These are phyloP conservation scores for Hyperoplus lanceolatus DNA, from an alignment of 2,797 vertebrate species.

Conservation along the genomic window DNA sequence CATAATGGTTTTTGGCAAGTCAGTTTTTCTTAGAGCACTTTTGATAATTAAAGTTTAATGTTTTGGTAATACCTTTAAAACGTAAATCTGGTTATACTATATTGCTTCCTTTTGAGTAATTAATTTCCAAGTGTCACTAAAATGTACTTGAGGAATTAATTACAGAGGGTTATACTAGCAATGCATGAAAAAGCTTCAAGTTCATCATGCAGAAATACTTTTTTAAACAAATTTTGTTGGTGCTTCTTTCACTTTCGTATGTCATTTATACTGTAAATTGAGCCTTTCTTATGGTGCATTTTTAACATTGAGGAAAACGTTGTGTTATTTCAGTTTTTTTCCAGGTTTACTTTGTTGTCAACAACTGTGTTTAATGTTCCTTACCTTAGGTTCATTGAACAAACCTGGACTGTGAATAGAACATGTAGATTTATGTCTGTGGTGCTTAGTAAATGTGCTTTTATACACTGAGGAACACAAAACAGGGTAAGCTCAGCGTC, in stretches of 20 bases:
- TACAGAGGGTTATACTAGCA: constrained; percentile 73
- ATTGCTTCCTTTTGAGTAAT: constrained; percentile 59
- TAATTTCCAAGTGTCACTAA: constrained; percentile 75
- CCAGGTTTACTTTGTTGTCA: constrained; percentile 68
- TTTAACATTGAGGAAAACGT: constrained; percentile 72
- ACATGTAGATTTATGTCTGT: constrained; percentile 81
- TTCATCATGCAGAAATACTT: constrained; percentile 84
- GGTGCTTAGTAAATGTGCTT: constrained; percentile 82
- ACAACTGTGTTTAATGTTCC: constrained; percentile 74
- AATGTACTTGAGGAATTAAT: constrained; percentile 75
- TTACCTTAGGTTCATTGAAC: constrained; percentile 76
- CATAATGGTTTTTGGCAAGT: constrained; percentile 79
- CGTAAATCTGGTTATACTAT: constrained; percentile 61
- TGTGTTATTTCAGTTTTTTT: constrained; percentile 58
- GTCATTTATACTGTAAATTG: constrained; percentile 84
- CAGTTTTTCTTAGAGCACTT: constrained; percentile 91
- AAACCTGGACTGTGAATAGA: constrained; percentile 83
- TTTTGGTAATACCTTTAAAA: constrained; percentile 85
- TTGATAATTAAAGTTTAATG: constrained; percentile 84
- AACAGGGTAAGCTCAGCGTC: constrained; percentile 93
- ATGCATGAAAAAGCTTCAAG: constrained; percentile 72
- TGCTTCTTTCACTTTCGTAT: constrained; percentile 87
- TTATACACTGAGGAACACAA: constrained; percentile 85
- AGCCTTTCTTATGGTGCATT: constrained; percentile 85
- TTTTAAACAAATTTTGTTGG: constrained; percentile 84